Conservation (phyloP, 2,113 vertebrate genomes). For the Morone saxatilis region DNA sequence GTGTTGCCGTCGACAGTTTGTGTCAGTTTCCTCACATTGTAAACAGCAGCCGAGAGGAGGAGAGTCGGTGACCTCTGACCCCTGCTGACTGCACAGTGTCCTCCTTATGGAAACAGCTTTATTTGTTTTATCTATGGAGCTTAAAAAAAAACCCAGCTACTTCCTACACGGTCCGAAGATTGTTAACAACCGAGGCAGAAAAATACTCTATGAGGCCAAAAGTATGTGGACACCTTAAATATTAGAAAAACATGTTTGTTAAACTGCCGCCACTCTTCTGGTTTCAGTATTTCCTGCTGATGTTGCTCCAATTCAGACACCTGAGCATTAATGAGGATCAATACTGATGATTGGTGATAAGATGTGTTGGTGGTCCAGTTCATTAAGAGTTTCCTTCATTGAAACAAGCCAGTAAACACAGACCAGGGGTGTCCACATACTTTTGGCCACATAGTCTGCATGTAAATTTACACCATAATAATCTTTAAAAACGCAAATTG, state of each 20-base stretch:
- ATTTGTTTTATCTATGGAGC: too few relatives aligned
- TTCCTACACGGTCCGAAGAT: neutral
- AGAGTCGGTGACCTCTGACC: conserved; percentile 40
- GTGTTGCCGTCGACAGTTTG: too few relatives aligned
- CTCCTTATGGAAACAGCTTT: neutral
- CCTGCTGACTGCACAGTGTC: neutral
- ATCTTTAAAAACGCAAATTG: neutral
- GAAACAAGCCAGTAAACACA: neutral
- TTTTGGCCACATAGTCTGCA: neutral
- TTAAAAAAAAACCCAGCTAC: neutral
- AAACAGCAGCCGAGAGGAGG: conserved; percentile 17
- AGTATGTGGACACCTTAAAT: neutral
- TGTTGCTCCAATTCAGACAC: too few relatives aligned
- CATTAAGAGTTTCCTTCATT: too few relatives aligned
- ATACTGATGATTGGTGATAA: too few relatives aligned
- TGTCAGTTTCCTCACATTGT: conserved; percentile 60
- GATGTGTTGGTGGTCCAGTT: too few relatives aligned
- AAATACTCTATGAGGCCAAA: neutral
- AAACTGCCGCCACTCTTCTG: too few relatives aligned
- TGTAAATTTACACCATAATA: neutral
- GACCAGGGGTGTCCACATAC: neutral
- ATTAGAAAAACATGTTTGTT: too few relatives aligned
- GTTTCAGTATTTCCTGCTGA: too few relatives aligned
- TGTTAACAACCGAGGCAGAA: neutral
- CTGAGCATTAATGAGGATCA: too few relatives aligned